A percentile compares a stretch with the other conserved stretches of the same genome.
Conservation (phyloP, 2,888 invertebrate genomes). For the Agrypnus murinus region DNA sequence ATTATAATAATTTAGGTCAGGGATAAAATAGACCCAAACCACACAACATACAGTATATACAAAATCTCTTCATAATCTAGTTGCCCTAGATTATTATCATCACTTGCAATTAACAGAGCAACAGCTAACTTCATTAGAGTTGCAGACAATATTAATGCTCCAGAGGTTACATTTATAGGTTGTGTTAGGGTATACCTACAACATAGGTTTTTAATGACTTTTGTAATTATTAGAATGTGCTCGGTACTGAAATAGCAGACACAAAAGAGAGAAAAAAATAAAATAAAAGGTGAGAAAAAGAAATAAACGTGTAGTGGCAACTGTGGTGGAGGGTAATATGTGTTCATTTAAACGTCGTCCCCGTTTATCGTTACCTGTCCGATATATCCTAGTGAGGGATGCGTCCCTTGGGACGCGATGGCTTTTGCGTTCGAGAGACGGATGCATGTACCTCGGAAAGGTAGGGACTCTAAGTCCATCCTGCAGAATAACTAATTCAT, state of each 20-base stretch:
- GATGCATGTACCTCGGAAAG: slow-evolving; percentile 12
- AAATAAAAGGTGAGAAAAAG: slow-evolving; percentile 2
- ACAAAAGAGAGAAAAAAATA: background rate
- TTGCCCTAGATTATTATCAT: slow-evolving; percentile 42
- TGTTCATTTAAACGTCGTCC: slow-evolving; percentile 3
- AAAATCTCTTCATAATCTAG: slow-evolving; percentile 42
- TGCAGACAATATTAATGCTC: slow-evolving; percentile 34
- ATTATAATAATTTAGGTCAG: slow-evolving; percentile 40
- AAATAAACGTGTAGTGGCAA: background rate
- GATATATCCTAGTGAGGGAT: slow-evolving; percentile 13
- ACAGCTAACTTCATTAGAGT: slow-evolving; percentile 43
- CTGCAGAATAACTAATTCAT: slow-evolving; percentile 13
- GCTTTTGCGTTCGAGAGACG: slow-evolving; percentile 1
- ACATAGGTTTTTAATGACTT: slow-evolving; percentile 10
- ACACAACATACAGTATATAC: no score
- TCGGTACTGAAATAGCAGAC: background rate
- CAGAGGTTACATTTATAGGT: slow-evolving; percentile 14
- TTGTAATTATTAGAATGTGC: slow-evolving; percentile 9
- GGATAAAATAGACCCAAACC: slow-evolving; percentile 6
- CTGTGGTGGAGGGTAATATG: background rate
- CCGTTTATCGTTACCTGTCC: slow-evolving; percentile 21
- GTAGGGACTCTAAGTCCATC: slow-evolving; percentile 1
- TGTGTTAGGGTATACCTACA: slow-evolving; percentile 1
- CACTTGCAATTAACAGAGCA: slow-evolving; percentile 36
- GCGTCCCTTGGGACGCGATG: slow-evolving; percentile 8